These are phyloP conservation scores for Cygnus buccinator DNA, from an alignment of 2,113 vertebrate genomes.

Conservation along the genomic window DNA sequence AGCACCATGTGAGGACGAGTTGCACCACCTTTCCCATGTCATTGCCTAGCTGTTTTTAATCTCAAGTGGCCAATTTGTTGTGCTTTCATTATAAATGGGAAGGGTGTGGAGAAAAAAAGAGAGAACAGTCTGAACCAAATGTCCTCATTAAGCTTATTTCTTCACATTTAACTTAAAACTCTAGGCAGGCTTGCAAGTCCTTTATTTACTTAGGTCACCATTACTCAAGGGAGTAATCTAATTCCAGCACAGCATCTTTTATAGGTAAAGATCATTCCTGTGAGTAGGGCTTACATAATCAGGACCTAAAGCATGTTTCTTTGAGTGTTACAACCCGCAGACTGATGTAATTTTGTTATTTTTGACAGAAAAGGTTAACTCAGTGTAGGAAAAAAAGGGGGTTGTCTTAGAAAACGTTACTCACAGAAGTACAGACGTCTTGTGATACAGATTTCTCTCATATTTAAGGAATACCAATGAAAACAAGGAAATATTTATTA, in stretches of 20 bases:
- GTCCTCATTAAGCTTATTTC: constrained; percentile 46
- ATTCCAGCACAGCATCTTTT: neutral
- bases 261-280: neutral
- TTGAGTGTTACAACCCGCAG: neutral
- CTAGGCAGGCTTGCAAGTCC: neutral
- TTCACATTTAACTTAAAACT: neutral
- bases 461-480: constrained; percentile 15
- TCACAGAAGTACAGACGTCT: neutral
- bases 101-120: neutral
- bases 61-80: constrained; percentile 46
- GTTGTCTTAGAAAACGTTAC: neutral
- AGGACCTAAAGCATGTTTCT: neutral
- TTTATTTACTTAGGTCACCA: neutral
- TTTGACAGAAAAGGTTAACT: neutral
- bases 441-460: neutral
- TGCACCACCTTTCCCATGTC: constrained; percentile 50
- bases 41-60: constrained; percentile 9
- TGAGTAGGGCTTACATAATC: neutral
- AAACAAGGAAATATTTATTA: constrained; percentile 37
- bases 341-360: neutral
- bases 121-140: constrained; percentile 49
- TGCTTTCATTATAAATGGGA: constrained; percentile 6
- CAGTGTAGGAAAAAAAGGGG: neutral
- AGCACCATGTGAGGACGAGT: neutral
- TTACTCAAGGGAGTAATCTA: neutral